Evolutionary conservation across 2,797 vertebrate genomes (phyloP).

Genomic region (Lindbergichthys nudifrons): DNA sequence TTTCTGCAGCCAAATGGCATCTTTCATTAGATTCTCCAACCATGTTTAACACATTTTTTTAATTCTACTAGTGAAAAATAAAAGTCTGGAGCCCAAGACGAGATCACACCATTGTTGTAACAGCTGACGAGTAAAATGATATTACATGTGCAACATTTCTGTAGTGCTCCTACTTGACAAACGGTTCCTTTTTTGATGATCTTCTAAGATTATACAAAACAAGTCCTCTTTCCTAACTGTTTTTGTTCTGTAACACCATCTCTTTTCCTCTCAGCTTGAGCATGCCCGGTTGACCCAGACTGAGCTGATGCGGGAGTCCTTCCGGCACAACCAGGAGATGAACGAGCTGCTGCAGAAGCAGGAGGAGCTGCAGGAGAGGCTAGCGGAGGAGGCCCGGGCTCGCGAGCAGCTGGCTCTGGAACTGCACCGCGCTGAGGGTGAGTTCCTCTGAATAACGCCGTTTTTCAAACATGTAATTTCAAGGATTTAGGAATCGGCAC

Average conservation of each 20-base stretch:
- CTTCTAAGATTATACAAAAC: neutral
- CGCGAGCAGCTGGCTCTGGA: conserved; percentile 94
- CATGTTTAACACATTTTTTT: neutral
- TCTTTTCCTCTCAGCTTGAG: conserved; percentile 86
- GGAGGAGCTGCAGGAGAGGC: conserved; percentile 92
- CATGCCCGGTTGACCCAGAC: conserved; percentile 95
- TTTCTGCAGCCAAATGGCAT: neutral
- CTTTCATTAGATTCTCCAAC: neutral
- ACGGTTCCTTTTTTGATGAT: neutral
- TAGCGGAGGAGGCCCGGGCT: conserved; percentile 89
- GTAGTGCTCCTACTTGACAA: neutral
- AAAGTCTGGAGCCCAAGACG: too few species aligned
- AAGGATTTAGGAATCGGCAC: neutral
- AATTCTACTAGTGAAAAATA: too few species aligned
- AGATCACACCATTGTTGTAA: neutral
- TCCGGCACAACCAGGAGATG: conserved; percentile 91
- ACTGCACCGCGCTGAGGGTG: conserved; percentile 94
- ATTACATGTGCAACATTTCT: too few species aligned
- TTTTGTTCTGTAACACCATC: neutral
- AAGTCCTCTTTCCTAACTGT: too few species aligned
- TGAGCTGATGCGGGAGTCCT: conserved; percentile 93
- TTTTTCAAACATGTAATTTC: neutral
- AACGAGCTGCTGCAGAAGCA: conserved; percentile 89
- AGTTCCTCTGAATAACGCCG: conserved; percentile 22
- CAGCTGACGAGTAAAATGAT: neutral